Evolutionary conservation across 2,113 vertebrate genomes (phyloP), one percentile per base, ranked within the genome.

Genomic region (Rhinopomastus cyanomelas): DNA sequence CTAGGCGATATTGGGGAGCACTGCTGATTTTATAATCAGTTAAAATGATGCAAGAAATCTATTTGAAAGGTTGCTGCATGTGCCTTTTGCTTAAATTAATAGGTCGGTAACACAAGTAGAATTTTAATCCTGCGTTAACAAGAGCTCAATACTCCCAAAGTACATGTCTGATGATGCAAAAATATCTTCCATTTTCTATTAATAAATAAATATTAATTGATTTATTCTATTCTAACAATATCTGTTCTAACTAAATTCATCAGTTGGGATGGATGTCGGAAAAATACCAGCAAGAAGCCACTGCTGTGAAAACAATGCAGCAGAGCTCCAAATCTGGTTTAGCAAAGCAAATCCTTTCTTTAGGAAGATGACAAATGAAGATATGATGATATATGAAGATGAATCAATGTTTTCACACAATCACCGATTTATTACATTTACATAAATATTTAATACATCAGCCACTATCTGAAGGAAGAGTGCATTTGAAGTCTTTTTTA

Each of bases 391-490:
- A 94, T 82, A 94, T 94, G 94, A 96, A 97, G 95, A 91, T 89
- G 80, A 95, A 96, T 84, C 88, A 92, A 95, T 96, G 90, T 97
- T 97, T 97, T 97, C 91, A 95, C 96, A 95, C 76, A 94, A 95
- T 96, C 96, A 82, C 81, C 95, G 96, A 93, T 97, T 96, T 97
- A 94, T 95, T 96, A 88, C 95, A 91, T 96, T 97, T 96, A 76
- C 85, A 97, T 97, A 94, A 97, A 97, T 97, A 97, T 97, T 97
- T 97, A 96, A 97, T 96, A 84, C 48, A 94, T 95, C 95, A 92
- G 60, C 97, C 86, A 96, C 90, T 95, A 96, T 95, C 89, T 95
- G 89, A 93, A 96, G 77, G 89, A 91, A 39, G 23, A 81, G 75
- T 87, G 73, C 89, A 95, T 97, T 95, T 93, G 71, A 95, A 93